These are phyloP conservation scores for Scaptomyza tumidula DNA, from an alignment of 2,888 invertebrate genomes.

Conservation along the genomic window DNA sequence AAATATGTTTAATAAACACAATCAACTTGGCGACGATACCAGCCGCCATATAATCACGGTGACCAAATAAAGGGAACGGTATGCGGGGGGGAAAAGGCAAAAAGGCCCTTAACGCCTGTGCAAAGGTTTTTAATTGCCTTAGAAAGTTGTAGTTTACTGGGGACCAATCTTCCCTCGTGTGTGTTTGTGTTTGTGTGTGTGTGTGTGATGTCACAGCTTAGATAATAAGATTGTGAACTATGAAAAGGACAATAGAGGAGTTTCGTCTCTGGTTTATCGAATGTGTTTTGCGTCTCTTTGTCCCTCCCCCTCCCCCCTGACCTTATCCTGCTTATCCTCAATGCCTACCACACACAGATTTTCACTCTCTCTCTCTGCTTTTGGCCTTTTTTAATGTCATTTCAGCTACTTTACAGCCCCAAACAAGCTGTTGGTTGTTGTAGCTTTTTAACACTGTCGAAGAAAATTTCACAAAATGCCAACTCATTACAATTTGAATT, in stretches of 20 bases:
- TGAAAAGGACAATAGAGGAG: constrained; percentile 42
- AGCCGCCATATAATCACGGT: constrained; percentile 33
- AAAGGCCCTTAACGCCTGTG: constrained; percentile 56
- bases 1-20: constrained; percentile 80
- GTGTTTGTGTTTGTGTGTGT: not conserved
- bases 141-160: constrained; percentile 40
- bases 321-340: not conserved
- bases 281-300: constrained; percentile 18
- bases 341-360: not conserved
- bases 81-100: constrained; percentile 52
- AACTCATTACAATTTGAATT: constrained; percentile 75
- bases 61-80: constrained; percentile 28
- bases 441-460: constrained; percentile 30
- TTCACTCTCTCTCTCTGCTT: constrained; percentile 27
- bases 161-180: not conserved
- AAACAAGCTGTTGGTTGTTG: constrained; percentile 29
- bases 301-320: not conserved
- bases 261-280: constrained; percentile 44
- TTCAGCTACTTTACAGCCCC: constrained; percentile 71
- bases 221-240: constrained; percentile 79
- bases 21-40: constrained; percentile 54
- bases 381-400: constrained; percentile 72
- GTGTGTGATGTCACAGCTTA: constrained; percentile 59
- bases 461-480: constrained; percentile 69
- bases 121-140: constrained; percentile 76